Conservation (phyloP, 2,797 vertebrate genomes). For the Anabas testudineus region DNA sequence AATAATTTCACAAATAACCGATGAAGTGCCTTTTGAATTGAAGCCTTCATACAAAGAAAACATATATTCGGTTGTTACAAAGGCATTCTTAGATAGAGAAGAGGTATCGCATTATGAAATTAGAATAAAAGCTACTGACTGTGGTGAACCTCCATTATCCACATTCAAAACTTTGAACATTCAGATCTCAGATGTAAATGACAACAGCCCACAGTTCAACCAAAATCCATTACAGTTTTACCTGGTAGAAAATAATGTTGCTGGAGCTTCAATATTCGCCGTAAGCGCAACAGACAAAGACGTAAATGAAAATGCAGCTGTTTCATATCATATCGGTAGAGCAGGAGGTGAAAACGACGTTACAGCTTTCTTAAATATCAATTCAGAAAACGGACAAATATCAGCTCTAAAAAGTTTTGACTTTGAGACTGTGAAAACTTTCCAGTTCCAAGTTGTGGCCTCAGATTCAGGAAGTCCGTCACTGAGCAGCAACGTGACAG, state of each 20-base stretch:
- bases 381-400: constrained; percentile 84
- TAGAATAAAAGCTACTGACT: constrained; percentile 81
- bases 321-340: constrained; percentile 68
- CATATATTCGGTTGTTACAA: constrained; percentile 68
- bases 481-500: no score
- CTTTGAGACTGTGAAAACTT: no score
- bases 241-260: constrained; percentile 78
- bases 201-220: constrained; percentile 73
- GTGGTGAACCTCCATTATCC: constrained; percentile 81
- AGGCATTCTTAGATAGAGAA: constrained; percentile 81
- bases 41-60: constrained; percentile 69
- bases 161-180: constrained; percentile 64
- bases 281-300: constrained; percentile 74
- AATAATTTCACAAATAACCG: constrained; percentile 28
- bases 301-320: constrained; percentile 64
- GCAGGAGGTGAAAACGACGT: constrained; percentile 22
- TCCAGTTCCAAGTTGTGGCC: no score
- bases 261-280: constrained; percentile 69
- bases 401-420: no score
- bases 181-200: constrained; percentile 78
- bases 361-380: constrained; percentile 72
- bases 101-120: constrained; percentile 75
- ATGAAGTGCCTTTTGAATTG: constrained; percentile 62
- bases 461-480: no score
- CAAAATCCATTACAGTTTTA: constrained; percentile 68